Conservation (phyloP, 2,888 invertebrate species). For the Ophion obscuratus region DNA sequence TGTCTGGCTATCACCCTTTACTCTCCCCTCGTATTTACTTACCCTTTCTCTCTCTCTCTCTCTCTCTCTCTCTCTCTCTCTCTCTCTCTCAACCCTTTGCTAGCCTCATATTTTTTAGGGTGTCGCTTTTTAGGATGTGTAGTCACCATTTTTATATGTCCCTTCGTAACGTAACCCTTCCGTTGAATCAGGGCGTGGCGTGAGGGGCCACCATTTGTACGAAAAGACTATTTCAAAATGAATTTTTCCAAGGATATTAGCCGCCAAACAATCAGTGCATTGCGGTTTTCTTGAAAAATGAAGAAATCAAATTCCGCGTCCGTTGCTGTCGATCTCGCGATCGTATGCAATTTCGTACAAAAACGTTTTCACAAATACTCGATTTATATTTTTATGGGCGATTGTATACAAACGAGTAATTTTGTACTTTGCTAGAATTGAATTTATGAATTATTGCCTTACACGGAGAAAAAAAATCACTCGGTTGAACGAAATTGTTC, state of each 20-base stretch:
- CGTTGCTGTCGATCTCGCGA: too few species aligned
- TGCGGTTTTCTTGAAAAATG: neutral
- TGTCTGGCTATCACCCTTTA: slow-evolving; percentile 66
- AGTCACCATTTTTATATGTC: neutral
- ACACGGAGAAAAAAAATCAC: too few species aligned
- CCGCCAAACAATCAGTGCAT: neutral
- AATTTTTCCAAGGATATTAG: neutral
- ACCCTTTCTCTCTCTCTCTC: slow-evolving; percentile 41
- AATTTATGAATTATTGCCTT: too few species aligned
- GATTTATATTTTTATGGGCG: too few species aligned
- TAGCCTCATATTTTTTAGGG: slow-evolving; percentile 21
- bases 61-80: too few species aligned
- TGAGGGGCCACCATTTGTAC: neutral
- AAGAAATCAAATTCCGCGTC: too few species aligned
- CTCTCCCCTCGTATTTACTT: slow-evolving; percentile 27
- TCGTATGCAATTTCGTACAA: too few species aligned
- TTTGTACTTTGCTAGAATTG: too few species aligned
- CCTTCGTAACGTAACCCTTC: slow-evolving; percentile 21
- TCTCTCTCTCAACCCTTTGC: slow-evolving; percentile 73
- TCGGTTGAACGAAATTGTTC: too few species aligned
- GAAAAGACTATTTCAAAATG: neutral
- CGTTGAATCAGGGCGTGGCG: slow-evolving; percentile 44
- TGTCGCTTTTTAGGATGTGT: neutral
- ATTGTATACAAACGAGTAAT: too few species aligned
- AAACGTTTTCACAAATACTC: too few species aligned